These are phyloP conservation scores for Hypomecis punctinalis DNA, from an alignment of 2,888 invertebrate species.

Conservation along the genomic window DNA sequence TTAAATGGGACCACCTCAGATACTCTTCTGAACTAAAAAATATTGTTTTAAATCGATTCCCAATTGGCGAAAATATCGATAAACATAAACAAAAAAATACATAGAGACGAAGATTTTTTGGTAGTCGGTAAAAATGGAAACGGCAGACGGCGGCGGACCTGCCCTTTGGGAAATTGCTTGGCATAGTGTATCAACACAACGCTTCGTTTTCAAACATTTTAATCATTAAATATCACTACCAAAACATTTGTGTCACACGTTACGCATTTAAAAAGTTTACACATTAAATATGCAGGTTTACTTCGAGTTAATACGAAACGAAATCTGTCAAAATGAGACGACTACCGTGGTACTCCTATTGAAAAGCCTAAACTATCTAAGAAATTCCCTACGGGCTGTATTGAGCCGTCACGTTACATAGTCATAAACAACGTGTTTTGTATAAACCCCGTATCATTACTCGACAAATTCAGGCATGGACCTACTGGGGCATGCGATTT, in stretches of 20 bases:
- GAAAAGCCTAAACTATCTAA: constrained; percentile 8
- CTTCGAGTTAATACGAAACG: background rate
- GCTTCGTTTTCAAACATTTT: background rate
- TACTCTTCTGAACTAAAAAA: too few species aligned
- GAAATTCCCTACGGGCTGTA: constrained; percentile 20
- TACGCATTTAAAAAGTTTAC: too few species aligned
- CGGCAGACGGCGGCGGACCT: background rate
- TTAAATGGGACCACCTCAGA: too few species aligned
- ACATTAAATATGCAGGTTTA: background rate
- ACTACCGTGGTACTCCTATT: too few species aligned
- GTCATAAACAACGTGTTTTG: constrained; percentile 34
- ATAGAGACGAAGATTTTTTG: too few species aligned
- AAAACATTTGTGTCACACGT: too few species aligned
- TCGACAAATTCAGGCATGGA: background rate
- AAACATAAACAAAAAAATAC: too few species aligned
- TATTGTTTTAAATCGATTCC: too few species aligned
- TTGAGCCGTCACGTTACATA: constrained; percentile 19
- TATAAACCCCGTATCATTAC: constrained; percentile 17
- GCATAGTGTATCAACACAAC: background rate
- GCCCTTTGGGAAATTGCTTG: background rate
- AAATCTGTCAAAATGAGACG: constrained; percentile 6
- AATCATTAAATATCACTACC: too few species aligned
- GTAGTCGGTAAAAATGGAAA: too few species aligned
- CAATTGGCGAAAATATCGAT: too few species aligned
- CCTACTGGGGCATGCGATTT: background rate